phyloP scores from a whole-genome alignment of 2,797 vertebrate species.

The Mallotus villosus region DNA sequence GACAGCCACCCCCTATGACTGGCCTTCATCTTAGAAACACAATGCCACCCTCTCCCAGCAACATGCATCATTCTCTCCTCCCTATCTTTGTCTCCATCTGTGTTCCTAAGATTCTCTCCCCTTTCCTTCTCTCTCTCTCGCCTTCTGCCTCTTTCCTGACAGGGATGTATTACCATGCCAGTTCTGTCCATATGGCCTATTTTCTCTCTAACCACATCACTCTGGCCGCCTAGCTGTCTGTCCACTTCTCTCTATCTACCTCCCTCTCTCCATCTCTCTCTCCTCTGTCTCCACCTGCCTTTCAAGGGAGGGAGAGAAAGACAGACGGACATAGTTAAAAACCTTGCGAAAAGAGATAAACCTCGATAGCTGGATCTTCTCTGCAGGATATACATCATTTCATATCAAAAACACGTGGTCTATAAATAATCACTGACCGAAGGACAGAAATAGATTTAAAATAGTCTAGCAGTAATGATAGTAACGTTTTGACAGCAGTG shows the following conservation, averaged over 20 bases:
- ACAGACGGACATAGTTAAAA: not conserved
- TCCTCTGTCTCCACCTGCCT: not conserved
- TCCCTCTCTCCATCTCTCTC: not conserved
- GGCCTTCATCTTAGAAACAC: conserved; percentile 24
- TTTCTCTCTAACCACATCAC: not conserved
- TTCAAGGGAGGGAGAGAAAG: not conserved
- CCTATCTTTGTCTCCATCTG: not conserved
- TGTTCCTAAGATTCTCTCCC: not conserved
- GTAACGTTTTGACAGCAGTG: conserved; percentile 2
- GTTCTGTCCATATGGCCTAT: conserved; percentile 25
- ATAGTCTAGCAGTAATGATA: not conserved
- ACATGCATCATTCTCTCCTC: not conserved
- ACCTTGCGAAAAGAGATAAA: too few species aligned
- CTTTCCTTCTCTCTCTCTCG: not conserved
- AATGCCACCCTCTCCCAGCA: conserved; percentile 21
- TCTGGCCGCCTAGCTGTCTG: not conserved
- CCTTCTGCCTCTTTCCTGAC: conserved; percentile 2
- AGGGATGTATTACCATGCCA: conserved; percentile 8
- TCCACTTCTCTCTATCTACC: not conserved
- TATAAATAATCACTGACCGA: too few species aligned
- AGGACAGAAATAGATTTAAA: not conserved
- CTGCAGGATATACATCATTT: not conserved
- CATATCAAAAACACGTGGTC: not conserved
- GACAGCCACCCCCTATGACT: not conserved
- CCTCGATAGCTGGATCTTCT: too few species aligned